Conservation (phyloP, 1,140 invertebrate species). For the Heliconius hewitsoni region DNA sequence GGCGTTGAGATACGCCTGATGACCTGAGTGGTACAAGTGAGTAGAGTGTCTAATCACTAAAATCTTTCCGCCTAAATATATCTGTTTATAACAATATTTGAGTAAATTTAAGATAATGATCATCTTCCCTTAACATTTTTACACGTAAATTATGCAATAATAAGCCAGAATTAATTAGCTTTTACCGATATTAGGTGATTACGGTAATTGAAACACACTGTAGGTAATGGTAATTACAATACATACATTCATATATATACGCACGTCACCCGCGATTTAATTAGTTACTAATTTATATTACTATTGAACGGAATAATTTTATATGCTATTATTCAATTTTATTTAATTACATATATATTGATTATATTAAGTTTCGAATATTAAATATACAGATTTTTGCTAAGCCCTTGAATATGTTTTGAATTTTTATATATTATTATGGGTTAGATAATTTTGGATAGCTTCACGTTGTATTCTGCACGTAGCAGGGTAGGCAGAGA, state of each 20-base stretch:
- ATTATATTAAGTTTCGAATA: too few species aligned
- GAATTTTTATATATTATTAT: too few species aligned
- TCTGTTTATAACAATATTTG: too few species aligned
- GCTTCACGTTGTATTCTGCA: too few species aligned
- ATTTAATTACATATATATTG: neutral
- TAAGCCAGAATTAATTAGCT: conserved; percentile 1
- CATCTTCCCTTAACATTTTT: neutral
- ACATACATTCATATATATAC: neutral
- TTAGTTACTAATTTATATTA: neutral
- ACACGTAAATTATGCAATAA: neutral
- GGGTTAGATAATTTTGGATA: too few species aligned
- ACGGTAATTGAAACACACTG: neutral
- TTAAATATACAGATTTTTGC: too few species aligned
- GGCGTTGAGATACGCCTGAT: too few species aligned
- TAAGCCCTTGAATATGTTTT: too few species aligned
- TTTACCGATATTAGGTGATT: conserved; percentile 9
- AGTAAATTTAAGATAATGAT: neutral
- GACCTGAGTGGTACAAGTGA: neutral
- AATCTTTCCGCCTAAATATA: neutral
- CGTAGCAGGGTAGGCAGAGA: neutral
- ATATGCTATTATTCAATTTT: neutral
- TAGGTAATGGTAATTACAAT: neutral
- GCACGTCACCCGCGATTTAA: neutral
- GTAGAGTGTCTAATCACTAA: neutral
- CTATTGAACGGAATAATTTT: neutral